Evolutionary conservation across 2,888 invertebrate genomes (phyloP), one percentile per base, ranked within the genome.

Genomic region (Glaucopsyche alexis): DNA sequence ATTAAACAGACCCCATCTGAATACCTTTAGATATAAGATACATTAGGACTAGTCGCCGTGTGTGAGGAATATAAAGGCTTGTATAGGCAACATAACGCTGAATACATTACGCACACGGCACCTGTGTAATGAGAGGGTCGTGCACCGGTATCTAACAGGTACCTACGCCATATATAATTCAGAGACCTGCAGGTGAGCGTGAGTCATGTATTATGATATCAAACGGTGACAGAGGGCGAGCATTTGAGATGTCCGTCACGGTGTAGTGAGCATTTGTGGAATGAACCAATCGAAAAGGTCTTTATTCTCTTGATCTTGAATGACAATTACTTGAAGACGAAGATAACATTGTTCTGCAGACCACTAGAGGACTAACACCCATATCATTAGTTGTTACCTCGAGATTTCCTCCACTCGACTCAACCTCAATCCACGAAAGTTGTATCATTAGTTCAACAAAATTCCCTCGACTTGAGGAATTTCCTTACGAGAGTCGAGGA

Each of bases 161-260:
- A 38, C 29, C 60, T 60, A 1, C 60, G 60, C 60, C 49, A 69
- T 69, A 47, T 47, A 49, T 69, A 29, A 69, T 69, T 69, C 69
- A 69, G 47, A 29, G 49, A 29, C 13, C 19, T 69, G 67, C 67
- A 67, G 69, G 69, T 69, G 69, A 47, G 47, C 29, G 19, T 49
- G 47, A 49, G 49, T 47, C 47, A 49, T 47, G 69, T 69, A n/a
- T 69, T 67, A 42, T 67, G 42, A 60, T 60, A 60, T 60, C 60
- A 60, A 60, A 60, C 60, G 60, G 55, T 19, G 19, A 60, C 60
- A 60, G 29, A 60, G 60, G 60, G 60, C 29, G 29, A 60, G 29
- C 29, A 16, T 60, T 60, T 60, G 60, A 60, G 60, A 60, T 60
- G 29, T 60, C 60, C 60, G 60, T 13, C 60, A 60, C 55, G 60